phyloP scores from a whole-genome alignment of 2,113 vertebrate genomes.

The Hippocampus comes region DNA sequence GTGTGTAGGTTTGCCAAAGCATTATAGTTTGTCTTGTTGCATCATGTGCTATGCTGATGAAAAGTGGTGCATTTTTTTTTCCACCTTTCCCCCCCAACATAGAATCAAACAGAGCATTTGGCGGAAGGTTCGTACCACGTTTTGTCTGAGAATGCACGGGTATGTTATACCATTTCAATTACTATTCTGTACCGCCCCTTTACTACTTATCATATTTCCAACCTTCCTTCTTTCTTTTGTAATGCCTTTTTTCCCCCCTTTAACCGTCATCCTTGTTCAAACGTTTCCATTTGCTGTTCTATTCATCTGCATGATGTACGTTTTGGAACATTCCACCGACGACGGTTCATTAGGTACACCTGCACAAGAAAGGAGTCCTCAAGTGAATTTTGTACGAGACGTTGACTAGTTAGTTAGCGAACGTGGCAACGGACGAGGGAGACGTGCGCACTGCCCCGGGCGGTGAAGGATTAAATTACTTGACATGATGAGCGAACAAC shows the following conservation, averaged over 20 bases:
- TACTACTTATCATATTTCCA: constrained; percentile 11
- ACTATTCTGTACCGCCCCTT: constrained; percentile 13
- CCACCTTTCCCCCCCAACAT: constrained; percentile 30
- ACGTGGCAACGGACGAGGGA: not conserved
- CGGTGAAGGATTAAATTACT: constrained; percentile 17
- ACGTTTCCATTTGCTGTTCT: not conserved
- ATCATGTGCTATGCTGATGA: constrained; percentile 20
- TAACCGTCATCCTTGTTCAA: not conserved
- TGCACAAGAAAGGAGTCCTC: not conserved
- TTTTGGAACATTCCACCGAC: not conserved
- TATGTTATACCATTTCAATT: constrained; percentile 70
- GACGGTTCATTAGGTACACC: not conserved
- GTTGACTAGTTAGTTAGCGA: not conserved
- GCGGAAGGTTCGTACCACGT: constrained; percentile 73
- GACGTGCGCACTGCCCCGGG: not conserved
- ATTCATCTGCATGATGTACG: constrained; percentile 3
- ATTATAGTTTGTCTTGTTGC: constrained; percentile 5
- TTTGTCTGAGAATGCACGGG: constrained; percentile 83
- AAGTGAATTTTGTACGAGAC: not conserved
- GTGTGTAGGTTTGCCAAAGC: not conserved
- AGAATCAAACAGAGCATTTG: constrained; percentile 65
- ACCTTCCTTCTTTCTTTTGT: constrained; percentile 8
- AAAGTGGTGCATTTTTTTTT: constrained; percentile 40
- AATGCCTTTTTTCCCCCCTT: not conserved
- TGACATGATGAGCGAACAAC: not conserved